These are phyloP conservation scores for Hirudinaria manillensis DNA, from an alignment of 2,888 invertebrate species.

Conservation along the genomic window DNA sequence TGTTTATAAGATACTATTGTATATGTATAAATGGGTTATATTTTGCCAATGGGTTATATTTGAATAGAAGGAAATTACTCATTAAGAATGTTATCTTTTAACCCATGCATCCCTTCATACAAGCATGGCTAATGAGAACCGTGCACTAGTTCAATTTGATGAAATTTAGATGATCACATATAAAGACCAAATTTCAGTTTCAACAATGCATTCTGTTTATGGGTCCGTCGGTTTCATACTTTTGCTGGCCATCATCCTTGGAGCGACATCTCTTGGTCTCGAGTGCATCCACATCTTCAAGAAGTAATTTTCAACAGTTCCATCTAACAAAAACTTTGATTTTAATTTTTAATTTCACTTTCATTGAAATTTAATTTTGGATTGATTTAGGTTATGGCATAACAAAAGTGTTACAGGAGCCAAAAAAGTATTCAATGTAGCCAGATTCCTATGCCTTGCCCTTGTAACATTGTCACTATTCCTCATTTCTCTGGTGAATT, in stretches of 20 bases:
- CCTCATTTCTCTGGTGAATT: conserved; percentile 7
- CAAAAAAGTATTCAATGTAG: neutral
- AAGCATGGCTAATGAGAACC: no score
- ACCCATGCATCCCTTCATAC: no score
- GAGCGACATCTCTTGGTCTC: neutral
- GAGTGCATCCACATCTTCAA: neutral
- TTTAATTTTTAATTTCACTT: neutral
- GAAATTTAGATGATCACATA: neutral
- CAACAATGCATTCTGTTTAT: conserved; percentile 7
- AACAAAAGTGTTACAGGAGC: neutral
- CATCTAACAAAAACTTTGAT: no score
- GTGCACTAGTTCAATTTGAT: no score
- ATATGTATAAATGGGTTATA: no score
- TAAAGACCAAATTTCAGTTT: neutral
- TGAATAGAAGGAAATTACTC: no score
- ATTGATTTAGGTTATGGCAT: neutral
- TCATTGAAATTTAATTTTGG: neutral
- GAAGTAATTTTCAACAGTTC: neutral
- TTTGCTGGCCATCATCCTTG: neutral
- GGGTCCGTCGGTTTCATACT: neutral
- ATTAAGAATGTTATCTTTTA: no score
- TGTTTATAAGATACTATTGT: no score
- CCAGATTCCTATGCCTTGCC: neutral
- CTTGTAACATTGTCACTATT: neutral
- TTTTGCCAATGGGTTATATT: no score